Conservation (phyloP, 2,888 invertebrate species). For the Thymelicus acteon region DNA sequence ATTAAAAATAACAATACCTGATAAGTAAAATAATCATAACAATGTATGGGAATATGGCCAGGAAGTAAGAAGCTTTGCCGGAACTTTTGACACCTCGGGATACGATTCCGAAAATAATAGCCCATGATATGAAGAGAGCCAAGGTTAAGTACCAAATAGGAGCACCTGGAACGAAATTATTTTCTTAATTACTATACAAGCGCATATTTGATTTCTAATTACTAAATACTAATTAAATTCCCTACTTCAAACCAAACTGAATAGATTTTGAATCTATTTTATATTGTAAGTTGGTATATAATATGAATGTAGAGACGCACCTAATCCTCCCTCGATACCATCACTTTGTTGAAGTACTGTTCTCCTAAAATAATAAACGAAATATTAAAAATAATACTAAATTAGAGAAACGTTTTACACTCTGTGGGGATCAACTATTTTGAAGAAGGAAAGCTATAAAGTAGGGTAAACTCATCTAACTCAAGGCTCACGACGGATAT, state of each 20-base stretch:
- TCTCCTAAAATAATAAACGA: constrained; percentile 39
- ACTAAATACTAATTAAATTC: too few species aligned
- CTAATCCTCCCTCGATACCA: constrained; percentile 51
- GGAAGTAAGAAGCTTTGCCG: constrained; percentile 94
- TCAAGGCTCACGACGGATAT: too few species aligned
- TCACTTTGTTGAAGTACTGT: constrained; percentile 49
- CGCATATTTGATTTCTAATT: neutral
- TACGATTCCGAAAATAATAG: constrained; percentile 88
- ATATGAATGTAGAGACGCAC: constrained; percentile 34
- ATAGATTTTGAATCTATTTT: too few species aligned
- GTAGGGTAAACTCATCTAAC: too few species aligned
- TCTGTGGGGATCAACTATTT: too few species aligned
- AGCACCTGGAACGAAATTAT: constrained; percentile 58
- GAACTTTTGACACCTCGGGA: constrained; percentile 90
- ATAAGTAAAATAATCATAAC: constrained; percentile 90
- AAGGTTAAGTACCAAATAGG: constrained; percentile 89
- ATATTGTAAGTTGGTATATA: too few species aligned
- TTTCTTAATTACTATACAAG: neutral
- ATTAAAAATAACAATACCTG: constrained; percentile 57
- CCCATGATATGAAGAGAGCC: constrained; percentile 88
- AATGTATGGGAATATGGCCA: constrained; percentile 93
- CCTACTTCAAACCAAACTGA: too few species aligned
- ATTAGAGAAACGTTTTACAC: too few species aligned
- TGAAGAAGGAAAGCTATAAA: too few species aligned
- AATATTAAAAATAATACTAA: too few species aligned